A percentile compares a stretch with the other conserved stretches of the same genome.
Evolutionary conservation across 2,113 vertebrate species (phyloP).

Genomic region (Sander lucioperca): DNA sequence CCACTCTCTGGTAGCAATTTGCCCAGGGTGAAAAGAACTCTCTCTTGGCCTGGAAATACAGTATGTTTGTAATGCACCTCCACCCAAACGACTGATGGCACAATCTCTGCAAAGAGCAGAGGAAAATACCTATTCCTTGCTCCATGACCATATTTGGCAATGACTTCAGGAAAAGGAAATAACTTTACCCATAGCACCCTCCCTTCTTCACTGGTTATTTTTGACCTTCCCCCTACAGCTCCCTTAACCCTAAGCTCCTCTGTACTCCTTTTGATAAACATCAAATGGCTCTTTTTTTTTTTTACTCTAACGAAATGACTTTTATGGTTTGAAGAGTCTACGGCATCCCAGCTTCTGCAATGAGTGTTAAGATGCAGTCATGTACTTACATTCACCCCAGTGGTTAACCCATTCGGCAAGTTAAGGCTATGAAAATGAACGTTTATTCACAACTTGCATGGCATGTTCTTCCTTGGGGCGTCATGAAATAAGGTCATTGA

Average conservation of each 20-base stretch:
- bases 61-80: constrained; percentile 57
- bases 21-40: constrained; percentile 62
- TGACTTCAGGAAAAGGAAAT: constrained; percentile 74
- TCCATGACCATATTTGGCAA: constrained; percentile 71
- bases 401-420: constrained; percentile 34
- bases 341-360: constrained; percentile 36
- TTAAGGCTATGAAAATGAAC: constrained; percentile 32
- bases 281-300: constrained; percentile 45
- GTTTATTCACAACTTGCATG: constrained; percentile 68
- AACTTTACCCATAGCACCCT: constrained; percentile 55
- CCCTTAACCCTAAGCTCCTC: constrained; percentile 59
- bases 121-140: constrained; percentile 73
- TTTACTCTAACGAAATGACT: constrained; percentile 30
- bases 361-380: constrained; percentile 34
- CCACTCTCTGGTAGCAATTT: constrained; percentile 59
- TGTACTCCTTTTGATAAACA: constrained; percentile 69
- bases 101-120: constrained; percentile 48
- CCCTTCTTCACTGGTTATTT: constrained; percentile 66
- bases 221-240: constrained; percentile 52
- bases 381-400: constrained; percentile 19
- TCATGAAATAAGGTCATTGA: constrained; percentile 65
- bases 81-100: constrained; percentile 52
- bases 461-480: constrained; percentile 57
- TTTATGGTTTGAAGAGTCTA: constrained; percentile 51
- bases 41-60: constrained; percentile 43